Percentiles rank a stretch among this genome's conserved stretches.
These are phyloP conservation scores for Sciaenops ocellatus DNA, from an alignment of 2,797 vertebrate genomes.

Conservation along the genomic window DNA sequence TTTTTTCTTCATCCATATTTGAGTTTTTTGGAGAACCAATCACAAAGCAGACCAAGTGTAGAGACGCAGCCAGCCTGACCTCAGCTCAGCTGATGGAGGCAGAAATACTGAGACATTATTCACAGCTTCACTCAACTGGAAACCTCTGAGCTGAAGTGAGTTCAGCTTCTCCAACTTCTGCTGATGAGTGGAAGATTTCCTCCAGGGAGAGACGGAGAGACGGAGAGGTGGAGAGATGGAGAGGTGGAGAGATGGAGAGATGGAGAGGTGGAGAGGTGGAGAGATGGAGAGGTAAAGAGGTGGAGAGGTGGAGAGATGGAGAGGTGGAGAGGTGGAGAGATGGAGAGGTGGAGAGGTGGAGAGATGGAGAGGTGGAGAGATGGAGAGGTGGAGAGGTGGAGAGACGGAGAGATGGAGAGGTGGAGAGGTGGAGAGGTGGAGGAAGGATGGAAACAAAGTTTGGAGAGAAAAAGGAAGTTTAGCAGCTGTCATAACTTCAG, in stretches of 20 bases:
- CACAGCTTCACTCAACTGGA: conserved; percentile 19
- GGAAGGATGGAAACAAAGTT: conserved; percentile 10
- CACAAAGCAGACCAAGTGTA: background rate
- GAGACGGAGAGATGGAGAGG: conserved; percentile 6
- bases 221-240: background rate
- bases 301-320: background rate
- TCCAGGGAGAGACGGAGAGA: conserved; percentile 17
- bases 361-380: conserved; percentile 16
- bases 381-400: conserved; percentile 8
- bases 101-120: conserved; percentile 22
- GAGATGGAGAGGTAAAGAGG: too few relatives aligned
- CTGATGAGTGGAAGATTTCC: conserved; percentile 39
- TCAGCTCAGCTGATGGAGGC: conserved; percentile 11
- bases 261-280: too few relatives aligned
- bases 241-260: conserved; percentile 5
- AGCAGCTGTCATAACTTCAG: conserved; percentile 27
- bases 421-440: background rate
- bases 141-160: conserved; percentile 28
- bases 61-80: conserved; percentile 16
- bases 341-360: background rate
- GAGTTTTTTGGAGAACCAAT: background rate
- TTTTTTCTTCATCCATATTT: background rate
- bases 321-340: conserved; percentile 21
- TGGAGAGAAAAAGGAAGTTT: conserved; percentile 16
- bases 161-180: conserved; percentile 38